These are phyloP conservation scores for Penaeus vannamei DNA, from an alignment of 1,140 invertebrate species.

Conservation along the genomic window DNA sequence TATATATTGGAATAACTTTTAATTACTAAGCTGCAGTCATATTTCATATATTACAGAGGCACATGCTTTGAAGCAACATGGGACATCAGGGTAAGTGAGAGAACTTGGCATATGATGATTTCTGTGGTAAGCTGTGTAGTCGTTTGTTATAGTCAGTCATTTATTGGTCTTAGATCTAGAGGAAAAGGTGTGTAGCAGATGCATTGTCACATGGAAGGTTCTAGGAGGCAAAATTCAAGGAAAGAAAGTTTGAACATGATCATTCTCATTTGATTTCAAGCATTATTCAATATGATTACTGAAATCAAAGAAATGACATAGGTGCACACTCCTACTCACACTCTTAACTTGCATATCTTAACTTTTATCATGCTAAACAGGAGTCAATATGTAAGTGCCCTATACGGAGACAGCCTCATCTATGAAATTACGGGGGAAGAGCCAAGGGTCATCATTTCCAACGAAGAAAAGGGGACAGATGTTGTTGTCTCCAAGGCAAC, in stretches of 20 bases:
- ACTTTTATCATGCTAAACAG: not conserved
- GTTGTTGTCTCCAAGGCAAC: slow-evolving; percentile 55
- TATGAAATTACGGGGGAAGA: slow-evolving; percentile 62
- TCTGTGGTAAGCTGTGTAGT: not conserved
- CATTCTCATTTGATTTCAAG: too few species aligned
- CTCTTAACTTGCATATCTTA: too few species aligned
- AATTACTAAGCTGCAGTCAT: not conserved
- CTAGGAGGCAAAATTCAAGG: too few species aligned
- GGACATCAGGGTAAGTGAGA: slow-evolving; percentile 40
- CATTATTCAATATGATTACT: too few species aligned
- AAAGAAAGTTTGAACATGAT: too few species aligned
- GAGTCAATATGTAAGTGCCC: slow-evolving; percentile 53
- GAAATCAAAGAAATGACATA: too few species aligned
- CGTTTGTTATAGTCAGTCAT: not conserved
- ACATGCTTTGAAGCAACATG: slow-evolving; percentile 54
- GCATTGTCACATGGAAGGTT: too few species aligned
- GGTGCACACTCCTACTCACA: too few species aligned
- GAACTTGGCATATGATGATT: not conserved
- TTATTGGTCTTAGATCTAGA: too few species aligned
- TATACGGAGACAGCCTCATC: slow-evolving; percentile 50
- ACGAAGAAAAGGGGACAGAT: slow-evolving; percentile 48
- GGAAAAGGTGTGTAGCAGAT: too few species aligned
- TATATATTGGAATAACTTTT: too few species aligned
- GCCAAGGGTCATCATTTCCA: slow-evolving; percentile 48
- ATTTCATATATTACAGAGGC: slow-evolving; percentile 41